Percentiles rank a stretch among this genome's conserved stretches.
Conservation (phyloP, 2,888 invertebrate genomes). For the Aplocera efformata region DNA sequence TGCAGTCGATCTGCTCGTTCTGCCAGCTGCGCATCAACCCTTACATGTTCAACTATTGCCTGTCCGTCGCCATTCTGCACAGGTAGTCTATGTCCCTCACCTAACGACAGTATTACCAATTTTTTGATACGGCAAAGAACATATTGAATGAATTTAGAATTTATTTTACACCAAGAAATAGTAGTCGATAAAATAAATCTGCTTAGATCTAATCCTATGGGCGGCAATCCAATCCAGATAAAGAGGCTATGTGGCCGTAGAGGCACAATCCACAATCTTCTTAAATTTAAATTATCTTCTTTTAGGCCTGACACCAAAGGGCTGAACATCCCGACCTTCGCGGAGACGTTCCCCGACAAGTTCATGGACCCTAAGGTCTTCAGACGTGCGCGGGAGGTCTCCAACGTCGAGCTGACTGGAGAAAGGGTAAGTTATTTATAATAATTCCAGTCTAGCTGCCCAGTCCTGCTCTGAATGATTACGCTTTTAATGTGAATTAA, state of each 20-base stretch:
- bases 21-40: constrained; percentile 87
- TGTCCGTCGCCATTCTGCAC: constrained; percentile 86
- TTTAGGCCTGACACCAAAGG: constrained; percentile 83
- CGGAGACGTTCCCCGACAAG: constrained; percentile 90
- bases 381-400: constrained; percentile 84
- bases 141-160: too few relatives aligned
- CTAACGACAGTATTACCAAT: too few relatives aligned
- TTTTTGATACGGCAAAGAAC: too few relatives aligned
- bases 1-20: constrained; percentile 83
- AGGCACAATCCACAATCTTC: too few relatives aligned
- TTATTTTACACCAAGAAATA: too few relatives aligned
- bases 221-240: too few relatives aligned
- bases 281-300: constrained; percentile 6
- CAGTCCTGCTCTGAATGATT: too few relatives aligned
- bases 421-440: constrained; percentile 83
- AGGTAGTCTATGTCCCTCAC: constrained; percentile 63
- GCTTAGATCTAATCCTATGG: too few relatives aligned
- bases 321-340: constrained; percentile 85
- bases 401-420: constrained; percentile 81
- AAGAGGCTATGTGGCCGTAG: too few relatives aligned
- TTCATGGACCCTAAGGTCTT: constrained; percentile 89
- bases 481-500: too few relatives aligned
- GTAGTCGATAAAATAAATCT: too few relatives aligned
- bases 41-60: constrained; percentile 87
- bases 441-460: too few relatives aligned